Percentiles rank a stretch among this genome's conserved stretches.
phyloP scores from a whole-genome alignment of 2,113 vertebrate species.

The Sinocyclocheilus grahami region DNA sequence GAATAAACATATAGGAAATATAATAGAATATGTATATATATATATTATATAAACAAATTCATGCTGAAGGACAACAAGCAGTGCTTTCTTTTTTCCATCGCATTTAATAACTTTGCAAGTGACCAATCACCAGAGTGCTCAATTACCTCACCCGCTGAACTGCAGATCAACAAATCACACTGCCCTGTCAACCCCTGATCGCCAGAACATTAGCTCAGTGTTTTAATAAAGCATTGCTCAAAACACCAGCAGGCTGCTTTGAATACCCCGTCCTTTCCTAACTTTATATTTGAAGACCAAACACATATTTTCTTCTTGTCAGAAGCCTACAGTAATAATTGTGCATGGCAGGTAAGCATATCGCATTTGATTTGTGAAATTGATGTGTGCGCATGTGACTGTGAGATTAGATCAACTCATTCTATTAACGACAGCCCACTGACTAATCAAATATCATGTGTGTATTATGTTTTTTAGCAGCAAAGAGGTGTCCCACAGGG shows the following conservation, averaged over 20 bases:
- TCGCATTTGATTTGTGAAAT: constrained; percentile 54
- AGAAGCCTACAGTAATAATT: not conserved
- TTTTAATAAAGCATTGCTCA: constrained; percentile 30
- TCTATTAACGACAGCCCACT: constrained; percentile 23
- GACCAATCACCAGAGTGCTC: not conserved
- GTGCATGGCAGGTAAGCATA: constrained; percentile 49
- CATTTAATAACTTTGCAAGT: constrained; percentile 7
- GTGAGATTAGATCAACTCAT: constrained; percentile 42
- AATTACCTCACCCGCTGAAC: constrained; percentile 25
- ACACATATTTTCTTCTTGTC: constrained; percentile 15
- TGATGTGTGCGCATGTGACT: constrained; percentile 25
- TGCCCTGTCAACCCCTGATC: not conserved
- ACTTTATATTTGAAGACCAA: not conserved
- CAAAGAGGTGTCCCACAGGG: constrained; percentile 31
- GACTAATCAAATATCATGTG: constrained; percentile 28
- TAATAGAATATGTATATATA: not conserved
- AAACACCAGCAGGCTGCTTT: constrained; percentile 9
- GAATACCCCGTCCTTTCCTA: not conserved
- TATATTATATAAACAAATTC: not conserved
- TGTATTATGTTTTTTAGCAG: constrained; percentile 45
- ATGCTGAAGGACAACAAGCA: not conserved
- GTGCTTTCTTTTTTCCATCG: not conserved
- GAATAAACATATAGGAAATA: not conserved
- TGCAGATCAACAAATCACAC: constrained; percentile 5
- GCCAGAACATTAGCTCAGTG: constrained; percentile 5